phyloP scores from a whole-genome alignment of 2,113 vertebrate genomes.

The Enhydra lutris region DNA sequence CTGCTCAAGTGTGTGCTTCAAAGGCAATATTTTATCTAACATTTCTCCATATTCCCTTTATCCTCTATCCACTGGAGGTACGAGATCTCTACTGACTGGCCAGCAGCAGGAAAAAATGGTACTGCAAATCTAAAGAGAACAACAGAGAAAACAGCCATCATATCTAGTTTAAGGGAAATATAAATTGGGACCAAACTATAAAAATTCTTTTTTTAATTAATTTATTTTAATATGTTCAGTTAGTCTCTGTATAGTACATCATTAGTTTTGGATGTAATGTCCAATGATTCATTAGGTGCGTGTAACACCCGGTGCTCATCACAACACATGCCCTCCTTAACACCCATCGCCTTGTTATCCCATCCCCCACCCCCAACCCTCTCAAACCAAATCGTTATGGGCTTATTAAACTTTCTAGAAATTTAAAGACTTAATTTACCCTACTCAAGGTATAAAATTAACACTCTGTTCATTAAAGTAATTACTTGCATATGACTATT shows the following conservation, averaged over 20 bases:
- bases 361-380: no score
- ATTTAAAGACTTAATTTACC: slow-evolving; percentile 37
- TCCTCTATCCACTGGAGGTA: background rate
- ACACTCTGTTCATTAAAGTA: background rate
- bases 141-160: background rate
- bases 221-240: no score
- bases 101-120: background rate
- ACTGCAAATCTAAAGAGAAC: background rate
- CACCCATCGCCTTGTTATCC: no score
- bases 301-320: no score
- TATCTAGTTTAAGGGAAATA: background rate
- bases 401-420: background rate
- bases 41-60: background rate
- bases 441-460: background rate
- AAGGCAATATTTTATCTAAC: background rate
- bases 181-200: background rate
- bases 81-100: background rate
- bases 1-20: background rate
- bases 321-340: no score
- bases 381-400: background rate
- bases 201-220: background rate
- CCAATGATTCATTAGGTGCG: no score
- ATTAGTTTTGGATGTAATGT: no score
- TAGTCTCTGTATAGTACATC: no score
- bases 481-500: background rate